phyloP scores from a whole-genome alignment of 2,797 vertebrate species.

The Propithecus deckenii region DNA sequence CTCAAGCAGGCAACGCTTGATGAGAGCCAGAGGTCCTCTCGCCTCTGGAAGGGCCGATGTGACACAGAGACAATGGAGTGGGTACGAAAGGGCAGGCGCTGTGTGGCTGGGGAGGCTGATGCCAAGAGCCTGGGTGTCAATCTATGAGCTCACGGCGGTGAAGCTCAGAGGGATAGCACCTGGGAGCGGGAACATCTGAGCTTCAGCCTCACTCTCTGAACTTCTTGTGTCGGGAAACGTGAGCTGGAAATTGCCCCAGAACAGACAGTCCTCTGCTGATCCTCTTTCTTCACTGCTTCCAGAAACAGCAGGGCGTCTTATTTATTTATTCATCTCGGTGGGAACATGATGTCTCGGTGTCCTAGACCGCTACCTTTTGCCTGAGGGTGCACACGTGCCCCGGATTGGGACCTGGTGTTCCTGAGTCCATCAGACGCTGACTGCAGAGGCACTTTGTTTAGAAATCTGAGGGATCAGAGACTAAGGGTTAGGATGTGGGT shows the following conservation, averaged over 20 bases:
- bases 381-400: neutral
- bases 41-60: neutral
- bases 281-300: conserved; percentile 28
- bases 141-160: neutral
- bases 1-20: neutral
- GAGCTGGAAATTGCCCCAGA: conserved; percentile 75
- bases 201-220: neutral
- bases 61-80: neutral
- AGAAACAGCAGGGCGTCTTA: conserved; percentile 54
- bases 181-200: neutral
- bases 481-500: neutral
- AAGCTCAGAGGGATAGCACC: conserved; percentile 14
- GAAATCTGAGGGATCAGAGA: neutral
- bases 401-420: neutral
- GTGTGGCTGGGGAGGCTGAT: neutral
- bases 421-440: accelerated
- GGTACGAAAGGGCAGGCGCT: neutral
- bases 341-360: neutral
- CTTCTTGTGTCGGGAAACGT: conserved; percentile 40
- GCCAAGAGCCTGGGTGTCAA: neutral
- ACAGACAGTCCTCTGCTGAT: conserved; percentile 66
- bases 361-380: neutral
- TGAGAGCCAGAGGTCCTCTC: conserved; percentile 41
- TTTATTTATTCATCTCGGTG: neutral
- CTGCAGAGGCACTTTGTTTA: neutral